Evolutionary conservation across 2,888 invertebrate species (phyloP), one percentile per base, ranked within the genome.

Genomic region (Parasteatoda lunata): DNA sequence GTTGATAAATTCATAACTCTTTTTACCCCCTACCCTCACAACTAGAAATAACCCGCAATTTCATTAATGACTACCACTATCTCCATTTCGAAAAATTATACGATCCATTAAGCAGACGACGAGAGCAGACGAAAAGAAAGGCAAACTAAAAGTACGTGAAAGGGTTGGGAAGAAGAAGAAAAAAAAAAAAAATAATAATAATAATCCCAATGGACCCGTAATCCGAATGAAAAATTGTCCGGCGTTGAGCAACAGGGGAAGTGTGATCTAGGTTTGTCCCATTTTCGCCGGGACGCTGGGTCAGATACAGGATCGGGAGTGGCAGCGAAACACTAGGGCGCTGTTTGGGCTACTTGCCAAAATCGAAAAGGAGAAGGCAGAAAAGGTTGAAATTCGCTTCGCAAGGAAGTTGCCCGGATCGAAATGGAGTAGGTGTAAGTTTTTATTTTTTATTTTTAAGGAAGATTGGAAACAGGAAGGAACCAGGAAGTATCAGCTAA

Each of bases 301-400:
- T 77, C 51, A 52, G 9, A 68, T 52, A 47, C 45, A 49, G 48
- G 59, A 49, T 69, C 30, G 64, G 54, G 73, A 13, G 6, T 49
- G 49, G 49, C 30, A 54, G 54, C 47, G 73, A 47, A 45, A 47
- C 52, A 15, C 11, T 69, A 48, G 77, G 69, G 13, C 64, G 65
- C 66, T 52, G 49, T 76, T 59, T 82, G 82, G 82, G 82, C 82
- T 76, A 59, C 48, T 45, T 82, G 82, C 82, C 82, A 82, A 82
- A 82, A 82, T 82, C 82, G 82, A 82, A 81, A 64, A 52, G n/a
- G 75, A 49, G 49, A 69, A 66, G 59, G 69, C 70, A 49, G 80
- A 54, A 82, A 76, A 82, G 82, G 82, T 82, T 70, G 82, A 65
- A 13, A 49, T 51, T 77, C 77, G 30, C 77, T 64, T 52, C 51